A percentile compares a stretch with the other conserved stretches of the same genome.
These are phyloP conservation scores for Hemistola chrysoprasaria DNA, from an alignment of 2,888 invertebrate genomes.

Conservation along the genomic window DNA sequence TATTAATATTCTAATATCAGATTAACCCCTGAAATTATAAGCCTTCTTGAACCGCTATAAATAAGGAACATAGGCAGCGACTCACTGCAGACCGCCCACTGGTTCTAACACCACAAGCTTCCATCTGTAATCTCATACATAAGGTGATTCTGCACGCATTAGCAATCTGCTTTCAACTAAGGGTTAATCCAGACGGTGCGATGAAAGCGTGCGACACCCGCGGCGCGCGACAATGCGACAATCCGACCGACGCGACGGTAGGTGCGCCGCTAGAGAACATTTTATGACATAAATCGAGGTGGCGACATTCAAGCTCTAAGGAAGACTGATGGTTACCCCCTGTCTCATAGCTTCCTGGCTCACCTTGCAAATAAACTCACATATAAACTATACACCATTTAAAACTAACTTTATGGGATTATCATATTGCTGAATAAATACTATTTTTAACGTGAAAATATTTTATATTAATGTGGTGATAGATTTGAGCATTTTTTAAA, in stretches of 20 bases:
- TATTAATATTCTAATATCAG: too few species aligned
- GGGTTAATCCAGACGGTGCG: conserved; percentile 14
- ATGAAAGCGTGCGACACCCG: conserved; percentile 12
- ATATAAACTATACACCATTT: too few species aligned
- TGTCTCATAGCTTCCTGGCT: neutral
- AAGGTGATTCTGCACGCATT: conserved; percentile 12
- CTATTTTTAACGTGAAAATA: too few species aligned
- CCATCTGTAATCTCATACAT: conserved; percentile 3
- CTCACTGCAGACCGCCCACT: conserved; percentile 2
- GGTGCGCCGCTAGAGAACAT: neutral
- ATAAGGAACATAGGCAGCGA: conserved; percentile 6
- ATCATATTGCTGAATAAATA: too few species aligned
- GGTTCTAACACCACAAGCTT: conserved; percentile 1
- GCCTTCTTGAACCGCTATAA: too few species aligned
- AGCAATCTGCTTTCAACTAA: conserved; percentile 6
- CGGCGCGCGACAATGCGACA: conserved; percentile 17
- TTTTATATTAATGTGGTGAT: too few species aligned
- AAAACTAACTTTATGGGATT: too few species aligned
- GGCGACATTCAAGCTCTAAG: conserved; percentile 22
- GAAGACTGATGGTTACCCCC: conserved; percentile 24
- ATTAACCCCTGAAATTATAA: too few species aligned
- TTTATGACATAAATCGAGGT: conserved; percentile 10
- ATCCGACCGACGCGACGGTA: neutral
- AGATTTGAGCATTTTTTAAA: too few species aligned
- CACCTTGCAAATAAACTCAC: too few species aligned